Evolutionary conservation across 2,888 invertebrate genomes (phyloP), one percentile per base, ranked within the genome.

Genomic region (Drepanosiphum platanoidis): DNA sequence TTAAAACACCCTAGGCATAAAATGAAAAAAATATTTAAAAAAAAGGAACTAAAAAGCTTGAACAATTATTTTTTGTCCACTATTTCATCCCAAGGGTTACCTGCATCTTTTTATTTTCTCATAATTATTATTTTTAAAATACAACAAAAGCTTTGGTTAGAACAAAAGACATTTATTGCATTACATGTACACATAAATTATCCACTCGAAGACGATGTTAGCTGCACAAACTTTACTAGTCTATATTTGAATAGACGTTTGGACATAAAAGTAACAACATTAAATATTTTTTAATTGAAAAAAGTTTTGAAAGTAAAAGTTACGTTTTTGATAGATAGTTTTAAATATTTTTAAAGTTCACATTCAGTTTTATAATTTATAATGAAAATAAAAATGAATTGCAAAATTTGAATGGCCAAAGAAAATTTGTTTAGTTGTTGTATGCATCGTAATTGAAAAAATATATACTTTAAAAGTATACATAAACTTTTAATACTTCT

Each of bases 91-190:
- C 61, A 32, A 22, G 58, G 81, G 71, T 82, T 71, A 82, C 61
- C 81, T 72, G 72, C 61, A 32, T 82, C 58, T 71, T 71, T 82
- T 81, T 71, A 71, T 71, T 71, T 71, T 71, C 70, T 81, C 80
- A n/a, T 39, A 64, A 82, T 82, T 39, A 82, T 82, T 82, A 82
- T 82, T 72, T 82, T 82, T 32, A 42, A 82, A 82, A 42, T 42
- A 82, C 71, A 82, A 82, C 71, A 82, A 82, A 82, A 82, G 81
- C 81, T 72, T 39, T n/a, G 32, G 30, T 64, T 39, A 42, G 30
- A 72, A 82, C 61, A 82, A 82, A 82, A 27, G 72, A 30, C 39
- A 61, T 72, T 82, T 82, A 82, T 82, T 72, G 22, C 58, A 61
- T 82, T 42, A 82, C 81, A 82, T 42, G n/a, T 71, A n/a, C 15